Base-by-base conservation (phyloP, 2,888 invertebrate genomes). In the Eulithis prunata region DNA sequence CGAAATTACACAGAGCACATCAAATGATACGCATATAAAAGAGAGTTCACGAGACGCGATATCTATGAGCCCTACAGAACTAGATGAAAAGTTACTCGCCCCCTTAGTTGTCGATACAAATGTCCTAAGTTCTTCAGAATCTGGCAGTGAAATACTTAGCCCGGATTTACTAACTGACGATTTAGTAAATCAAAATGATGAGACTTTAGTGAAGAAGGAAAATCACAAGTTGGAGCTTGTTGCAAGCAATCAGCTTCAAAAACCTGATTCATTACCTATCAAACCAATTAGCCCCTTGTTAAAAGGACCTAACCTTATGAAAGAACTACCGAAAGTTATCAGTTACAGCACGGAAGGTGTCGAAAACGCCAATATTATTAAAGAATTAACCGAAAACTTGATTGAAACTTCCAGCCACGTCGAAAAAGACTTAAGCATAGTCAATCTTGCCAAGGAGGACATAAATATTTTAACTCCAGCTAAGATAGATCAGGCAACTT, bases 81-180 rank as follows among this genome's bases (percentile, higher is more conserved):
- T 4, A 28, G 1, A 36, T 14, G 0, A 11, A 13, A 47, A 38
- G 10, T n/a, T 32, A 32, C 32, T 32, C 4, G 6, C 32, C 5
- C 6, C 45, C 14, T 7, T 60, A 21, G 41, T 11, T 47, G 13
- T 55, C 5, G 61, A 61, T 11, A 41, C 6, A 38, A 32, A 32
- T 3, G 7, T 10, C 13, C 2, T 4, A 60, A 68, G 56, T 32
- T 55, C 13, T 43, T 6, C 13, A 7, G 57, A 46, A 1, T 14
- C 59, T 3, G 32, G 38, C 4, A 62, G 51, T 2, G 66, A 71
- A 0, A 1, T 6, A 11, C 43, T 49, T 10, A 65, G 55, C 38
- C 59, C 65, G 7, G 57, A 53, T 8, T 63, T 54, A 57, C 51
- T 66, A 1, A 49, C 45, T n/a, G 70, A 71, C 6, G 70, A 71